Evolutionary conservation across 2,888 invertebrate species (phyloP).

Genomic region (Morpho helenor): DNA sequence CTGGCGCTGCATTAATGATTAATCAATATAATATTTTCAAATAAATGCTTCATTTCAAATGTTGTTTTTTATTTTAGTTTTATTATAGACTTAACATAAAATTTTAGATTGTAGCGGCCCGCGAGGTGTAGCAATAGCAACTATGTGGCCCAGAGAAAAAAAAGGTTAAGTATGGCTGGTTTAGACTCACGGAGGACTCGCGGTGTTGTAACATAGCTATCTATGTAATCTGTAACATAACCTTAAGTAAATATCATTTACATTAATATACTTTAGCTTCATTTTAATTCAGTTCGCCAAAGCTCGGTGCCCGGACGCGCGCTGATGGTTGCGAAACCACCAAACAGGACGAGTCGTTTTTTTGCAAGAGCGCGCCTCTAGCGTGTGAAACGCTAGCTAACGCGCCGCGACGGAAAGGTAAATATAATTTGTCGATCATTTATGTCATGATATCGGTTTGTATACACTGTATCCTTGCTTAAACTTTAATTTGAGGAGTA

Average conservation of each 20-base stretch:
- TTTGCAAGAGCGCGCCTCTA: constrained; percentile 24
- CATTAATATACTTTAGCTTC: too few relatives aligned
- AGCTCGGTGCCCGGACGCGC: constrained; percentile 59
- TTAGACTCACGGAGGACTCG: background rate
- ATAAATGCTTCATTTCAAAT: too few relatives aligned
- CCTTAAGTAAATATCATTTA: background rate
- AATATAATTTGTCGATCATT: background rate
- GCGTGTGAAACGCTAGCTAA: constrained; percentile 30
- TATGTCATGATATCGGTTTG: background rate
- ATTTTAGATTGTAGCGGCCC: too few relatives aligned
- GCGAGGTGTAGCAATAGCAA: too few relatives aligned
- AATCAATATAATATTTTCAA: too few relatives aligned
- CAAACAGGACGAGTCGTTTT: constrained; percentile 36
- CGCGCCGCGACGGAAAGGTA: constrained; percentile 60
- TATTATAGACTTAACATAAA: too few relatives aligned
- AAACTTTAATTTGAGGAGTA: too few relatives aligned
- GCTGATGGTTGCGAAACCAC: constrained; percentile 66
- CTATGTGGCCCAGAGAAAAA: too few relatives aligned
- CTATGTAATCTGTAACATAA: background rate
- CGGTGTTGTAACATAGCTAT: background rate
- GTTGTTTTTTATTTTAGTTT: too few relatives aligned
- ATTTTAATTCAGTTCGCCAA: constrained; percentile 43
- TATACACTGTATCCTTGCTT: too few relatives aligned
- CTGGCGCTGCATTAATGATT: too few relatives aligned
- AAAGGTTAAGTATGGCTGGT: too few relatives aligned